phyloP scores from a whole-genome alignment of 1,140 invertebrate genomes.

The Habropoda laboriosa region DNA sequence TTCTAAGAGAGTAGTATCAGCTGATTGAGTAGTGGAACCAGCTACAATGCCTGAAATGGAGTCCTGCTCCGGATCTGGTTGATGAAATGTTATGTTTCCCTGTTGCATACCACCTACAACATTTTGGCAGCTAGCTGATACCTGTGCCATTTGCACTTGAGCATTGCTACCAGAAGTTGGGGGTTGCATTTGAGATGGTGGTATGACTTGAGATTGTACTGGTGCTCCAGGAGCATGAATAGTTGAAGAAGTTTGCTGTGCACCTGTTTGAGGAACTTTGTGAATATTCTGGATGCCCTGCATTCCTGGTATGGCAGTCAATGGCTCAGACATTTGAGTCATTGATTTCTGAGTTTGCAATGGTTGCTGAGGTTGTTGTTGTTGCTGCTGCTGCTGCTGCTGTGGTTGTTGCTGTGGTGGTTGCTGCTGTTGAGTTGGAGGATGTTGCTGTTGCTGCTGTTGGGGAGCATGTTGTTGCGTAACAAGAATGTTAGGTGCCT shows the following conservation, averaged over 20 bases:
- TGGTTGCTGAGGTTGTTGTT: slow-evolving; percentile 57
- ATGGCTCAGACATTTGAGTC: slow-evolving; percentile 72
- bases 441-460: slow-evolving; percentile 41
- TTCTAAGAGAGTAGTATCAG: slow-evolving; percentile 77
- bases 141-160: slow-evolving; percentile 74
- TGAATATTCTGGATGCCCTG: slow-evolving; percentile 78
- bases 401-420: slow-evolving; percentile 58
- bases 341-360: slow-evolving; percentile 62
- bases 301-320: slow-evolving; percentile 73
- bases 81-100: slow-evolving; percentile 70
- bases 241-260: slow-evolving; percentile 67
- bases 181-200: slow-evolving; percentile 66
- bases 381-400: slow-evolving; percentile 52
- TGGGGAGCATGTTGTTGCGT: slow-evolving; percentile 53
- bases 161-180: slow-evolving; percentile 62
- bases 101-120: slow-evolving; percentile 62
- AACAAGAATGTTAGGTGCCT: slow-evolving; percentile 72
- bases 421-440: slow-evolving; percentile 28
- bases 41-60: slow-evolving; percentile 72
- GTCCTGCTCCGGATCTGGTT: slow-evolving; percentile 78
- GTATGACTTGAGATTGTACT: slow-evolving; percentile 69
- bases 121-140: slow-evolving; percentile 71
- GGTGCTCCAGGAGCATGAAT: slow-evolving; percentile 68
- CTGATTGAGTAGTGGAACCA: slow-evolving; percentile 61
- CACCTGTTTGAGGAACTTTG: slow-evolving; percentile 77